These are phyloP conservation scores for Orussus abietinus DNA, from an alignment of 1,140 invertebrate species.

Conservation along the genomic window DNA sequence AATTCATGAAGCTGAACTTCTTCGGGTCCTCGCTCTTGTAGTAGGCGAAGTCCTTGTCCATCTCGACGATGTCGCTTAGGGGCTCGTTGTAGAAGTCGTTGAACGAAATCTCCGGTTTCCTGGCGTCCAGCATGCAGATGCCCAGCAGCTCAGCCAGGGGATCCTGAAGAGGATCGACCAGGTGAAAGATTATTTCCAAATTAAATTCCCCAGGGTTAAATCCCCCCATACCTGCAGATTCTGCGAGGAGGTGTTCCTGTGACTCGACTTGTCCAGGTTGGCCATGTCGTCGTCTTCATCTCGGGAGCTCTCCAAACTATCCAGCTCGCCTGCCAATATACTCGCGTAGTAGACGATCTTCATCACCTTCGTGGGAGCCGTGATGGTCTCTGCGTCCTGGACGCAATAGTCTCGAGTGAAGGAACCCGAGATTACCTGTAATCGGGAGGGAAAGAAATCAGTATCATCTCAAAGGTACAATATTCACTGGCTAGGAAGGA, in stretches of 20 bases:
- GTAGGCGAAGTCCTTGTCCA: slow-evolving; percentile 89
- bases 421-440: slow-evolving; percentile 68
- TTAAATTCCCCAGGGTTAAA: neutral
- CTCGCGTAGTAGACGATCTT: slow-evolving; percentile 90
- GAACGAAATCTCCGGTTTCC: slow-evolving; percentile 77
- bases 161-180: slow-evolving; percentile 29
- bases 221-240: slow-evolving; percentile 19
- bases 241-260: slow-evolving; percentile 17
- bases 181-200: slow-evolving; percentile 2
- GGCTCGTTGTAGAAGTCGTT: slow-evolving; percentile 92
- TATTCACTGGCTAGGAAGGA: too few species aligned
- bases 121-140: slow-evolving; percentile 74
- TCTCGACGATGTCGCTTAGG: slow-evolving; percentile 85
- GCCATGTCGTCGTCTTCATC: slow-evolving; percentile 55
- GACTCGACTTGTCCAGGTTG: slow-evolving; percentile 32
- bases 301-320: slow-evolving; percentile 57
- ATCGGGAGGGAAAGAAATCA: neutral
- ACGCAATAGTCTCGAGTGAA: slow-evolving; percentile 72
- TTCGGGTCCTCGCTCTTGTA: slow-evolving; percentile 69
- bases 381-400: slow-evolving; percentile 80
- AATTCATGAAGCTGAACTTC: slow-evolving; percentile 90
- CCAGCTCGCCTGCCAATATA: slow-evolving; percentile 77
- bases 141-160: slow-evolving; percentile 58
- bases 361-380: slow-evolving; percentile 77
- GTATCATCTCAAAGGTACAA: neutral